Conservation (phyloP, 1,140 invertebrate genomes). For the Vollenhovia emeryi region DNA sequence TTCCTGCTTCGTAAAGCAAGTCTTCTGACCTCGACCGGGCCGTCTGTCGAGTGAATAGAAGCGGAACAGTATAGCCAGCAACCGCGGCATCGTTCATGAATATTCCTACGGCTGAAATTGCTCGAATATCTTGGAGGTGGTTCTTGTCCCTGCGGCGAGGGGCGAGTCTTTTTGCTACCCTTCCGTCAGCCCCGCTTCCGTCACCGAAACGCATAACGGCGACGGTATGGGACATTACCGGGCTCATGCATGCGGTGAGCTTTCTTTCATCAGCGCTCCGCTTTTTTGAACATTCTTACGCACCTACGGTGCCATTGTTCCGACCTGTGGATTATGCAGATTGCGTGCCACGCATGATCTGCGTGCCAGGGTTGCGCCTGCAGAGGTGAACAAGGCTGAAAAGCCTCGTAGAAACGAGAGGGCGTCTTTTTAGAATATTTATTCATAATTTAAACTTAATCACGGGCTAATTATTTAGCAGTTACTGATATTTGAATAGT, state of each 20-base stretch:
- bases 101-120: conserved; percentile 79
- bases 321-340: conserved; percentile 15
- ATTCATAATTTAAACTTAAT: not conserved
- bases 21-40: conserved; percentile 79
- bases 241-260: not conserved
- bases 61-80: conserved; percentile 72
- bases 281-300: conserved; percentile 28
- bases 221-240: not conserved
- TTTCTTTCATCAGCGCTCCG: not conserved
- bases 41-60: conserved; percentile 78
- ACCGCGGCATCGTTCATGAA: conserved; percentile 79
- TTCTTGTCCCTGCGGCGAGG: conserved; percentile 63
- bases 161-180: conserved; percentile 9
- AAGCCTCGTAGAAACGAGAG: not conserved
- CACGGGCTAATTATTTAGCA: not conserved
- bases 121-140: conserved; percentile 75
- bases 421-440: not conserved
- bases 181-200: not conserved
- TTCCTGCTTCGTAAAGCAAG: conserved; percentile 80
- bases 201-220: not conserved
- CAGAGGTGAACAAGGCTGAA: not conserved
- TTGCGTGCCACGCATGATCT: conserved; percentile 1
- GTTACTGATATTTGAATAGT: not conserved
- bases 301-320: not conserved
- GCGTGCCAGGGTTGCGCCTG: not conserved